Evolutionary conservation across 2,113 vertebrate genomes (phyloP).

Genomic region (Cariama cristata): DNA sequence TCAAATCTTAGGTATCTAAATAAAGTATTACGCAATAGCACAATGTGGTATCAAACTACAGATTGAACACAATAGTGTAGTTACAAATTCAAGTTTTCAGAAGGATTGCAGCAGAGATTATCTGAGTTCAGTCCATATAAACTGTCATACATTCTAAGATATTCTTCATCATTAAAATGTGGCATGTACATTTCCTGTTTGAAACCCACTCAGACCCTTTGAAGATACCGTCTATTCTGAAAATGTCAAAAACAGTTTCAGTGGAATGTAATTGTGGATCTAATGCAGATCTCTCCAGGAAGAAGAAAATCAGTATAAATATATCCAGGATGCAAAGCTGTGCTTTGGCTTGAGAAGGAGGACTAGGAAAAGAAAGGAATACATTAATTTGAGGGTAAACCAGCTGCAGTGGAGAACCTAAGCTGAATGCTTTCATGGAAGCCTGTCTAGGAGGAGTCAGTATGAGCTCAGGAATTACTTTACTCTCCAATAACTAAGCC

Average conservation of each 20-base stretch:
- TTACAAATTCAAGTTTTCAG: background rate
- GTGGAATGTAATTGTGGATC: background rate
- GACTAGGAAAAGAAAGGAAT: background rate
- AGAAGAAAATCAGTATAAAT: background rate
- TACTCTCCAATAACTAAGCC: background rate
- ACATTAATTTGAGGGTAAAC: background rate
- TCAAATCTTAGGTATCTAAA: background rate
- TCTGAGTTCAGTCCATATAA: background rate
- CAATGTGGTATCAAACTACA: background rate
- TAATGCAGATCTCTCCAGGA: background rate
- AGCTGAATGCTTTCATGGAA: background rate
- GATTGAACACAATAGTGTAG: background rate
- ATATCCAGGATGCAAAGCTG: background rate
- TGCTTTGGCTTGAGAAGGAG: background rate
- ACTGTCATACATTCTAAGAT: background rate
- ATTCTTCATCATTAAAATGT: background rate
- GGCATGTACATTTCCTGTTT: fast-evolving
- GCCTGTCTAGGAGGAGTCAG: background rate
- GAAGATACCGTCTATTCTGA: background rate
- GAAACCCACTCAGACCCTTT: background rate
- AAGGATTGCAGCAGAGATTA: background rate
- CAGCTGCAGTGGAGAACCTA: background rate
- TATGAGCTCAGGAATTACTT: background rate
- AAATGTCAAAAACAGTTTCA: background rate
- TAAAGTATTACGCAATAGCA: background rate